Conservation (phyloP, 2,113 vertebrate species). For the Drymodes brunneopygia region DNA sequence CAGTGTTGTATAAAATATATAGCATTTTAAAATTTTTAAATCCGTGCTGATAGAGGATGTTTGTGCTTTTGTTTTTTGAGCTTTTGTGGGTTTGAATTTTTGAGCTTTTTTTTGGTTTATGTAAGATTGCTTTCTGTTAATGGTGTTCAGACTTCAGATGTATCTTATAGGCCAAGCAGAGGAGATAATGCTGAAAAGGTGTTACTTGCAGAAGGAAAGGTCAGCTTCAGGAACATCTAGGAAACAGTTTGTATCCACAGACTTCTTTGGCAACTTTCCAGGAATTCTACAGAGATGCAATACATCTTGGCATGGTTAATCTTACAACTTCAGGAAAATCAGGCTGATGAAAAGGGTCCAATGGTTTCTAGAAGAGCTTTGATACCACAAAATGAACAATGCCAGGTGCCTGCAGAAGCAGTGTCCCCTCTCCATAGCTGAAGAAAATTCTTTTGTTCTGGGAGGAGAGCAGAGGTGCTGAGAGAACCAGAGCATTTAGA, state of each 20-base stretch:
- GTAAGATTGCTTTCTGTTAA: background rate
- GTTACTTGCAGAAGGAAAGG: background rate
- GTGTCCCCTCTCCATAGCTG: rapidly evolving
- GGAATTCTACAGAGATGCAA: background rate
- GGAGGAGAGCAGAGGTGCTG: background rate
- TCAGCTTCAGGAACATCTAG: background rate
- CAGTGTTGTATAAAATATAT: background rate
- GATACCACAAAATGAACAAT: background rate
- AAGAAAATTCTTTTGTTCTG: background rate
- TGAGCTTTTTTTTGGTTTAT: background rate
- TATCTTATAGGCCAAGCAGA: background rate
- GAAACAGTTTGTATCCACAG: background rate
- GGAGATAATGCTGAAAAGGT: background rate
- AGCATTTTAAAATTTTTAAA: background rate
- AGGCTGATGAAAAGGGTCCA: background rate
- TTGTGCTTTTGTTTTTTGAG: background rate
- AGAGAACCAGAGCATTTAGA: background rate
- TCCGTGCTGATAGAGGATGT: background rate
- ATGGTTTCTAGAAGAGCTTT: background rate
- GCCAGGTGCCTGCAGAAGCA: background rate
- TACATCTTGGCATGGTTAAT: background rate
- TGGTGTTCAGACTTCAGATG: background rate
- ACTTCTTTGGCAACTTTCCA: background rate
- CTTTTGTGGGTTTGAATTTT: background rate
- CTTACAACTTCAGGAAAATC: background rate